Percentiles rank a stretch among this genome's conserved stretches.
Conservation (phyloP, 2,888 invertebrate genomes). For the Drosophila sordidula region DNA sequence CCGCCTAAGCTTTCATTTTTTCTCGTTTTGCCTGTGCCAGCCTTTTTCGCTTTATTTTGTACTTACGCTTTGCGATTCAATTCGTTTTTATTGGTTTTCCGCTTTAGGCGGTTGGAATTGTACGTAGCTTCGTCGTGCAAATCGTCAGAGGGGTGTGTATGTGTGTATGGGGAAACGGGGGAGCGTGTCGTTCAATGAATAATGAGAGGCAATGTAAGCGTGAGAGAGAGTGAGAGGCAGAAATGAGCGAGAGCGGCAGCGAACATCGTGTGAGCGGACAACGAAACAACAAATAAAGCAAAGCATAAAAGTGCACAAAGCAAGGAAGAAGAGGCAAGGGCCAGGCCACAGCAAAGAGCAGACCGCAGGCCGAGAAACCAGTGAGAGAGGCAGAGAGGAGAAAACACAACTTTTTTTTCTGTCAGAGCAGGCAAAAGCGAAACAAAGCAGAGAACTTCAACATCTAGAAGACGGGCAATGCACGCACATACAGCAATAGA, state of each 20-base stretch:
- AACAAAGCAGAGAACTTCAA: conserved; percentile 59
- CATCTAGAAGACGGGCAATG: conserved; percentile 71
- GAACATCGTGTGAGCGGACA: conserved; percentile 55
- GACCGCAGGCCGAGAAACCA: conserved; percentile 45
- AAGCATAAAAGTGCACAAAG: conserved; percentile 75
- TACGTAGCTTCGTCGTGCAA: conserved; percentile 71
- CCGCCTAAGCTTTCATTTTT: conserved; percentile 78
- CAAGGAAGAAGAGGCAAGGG: conserved; percentile 53
- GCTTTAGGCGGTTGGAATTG: conserved; percentile 82
- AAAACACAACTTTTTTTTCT: conserved; percentile 68
- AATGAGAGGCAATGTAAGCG: conserved; percentile 75
- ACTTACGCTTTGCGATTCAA: conserved; percentile 80
- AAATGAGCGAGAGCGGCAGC: conserved; percentile 42
- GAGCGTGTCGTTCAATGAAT: conserved; percentile 75
- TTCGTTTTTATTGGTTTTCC: conserved; percentile 81
- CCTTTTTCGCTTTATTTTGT: conserved; percentile 79
- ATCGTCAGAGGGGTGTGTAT: conserved; percentile 54
- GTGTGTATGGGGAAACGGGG: conserved; percentile 46
- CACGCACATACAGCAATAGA: conserved; percentile 61
- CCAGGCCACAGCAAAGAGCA: conserved; percentile 42
- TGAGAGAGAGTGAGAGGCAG: conserved; percentile 48
- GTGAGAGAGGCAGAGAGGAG: conserved; percentile 46
- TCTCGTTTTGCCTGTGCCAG: conserved; percentile 61
- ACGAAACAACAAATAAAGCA: conserved; percentile 76
- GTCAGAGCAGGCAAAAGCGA: conserved; percentile 60